phyloP scores from a whole-genome alignment of 2,888 invertebrate genomes.

The Alviniconcha strummeri region DNA sequence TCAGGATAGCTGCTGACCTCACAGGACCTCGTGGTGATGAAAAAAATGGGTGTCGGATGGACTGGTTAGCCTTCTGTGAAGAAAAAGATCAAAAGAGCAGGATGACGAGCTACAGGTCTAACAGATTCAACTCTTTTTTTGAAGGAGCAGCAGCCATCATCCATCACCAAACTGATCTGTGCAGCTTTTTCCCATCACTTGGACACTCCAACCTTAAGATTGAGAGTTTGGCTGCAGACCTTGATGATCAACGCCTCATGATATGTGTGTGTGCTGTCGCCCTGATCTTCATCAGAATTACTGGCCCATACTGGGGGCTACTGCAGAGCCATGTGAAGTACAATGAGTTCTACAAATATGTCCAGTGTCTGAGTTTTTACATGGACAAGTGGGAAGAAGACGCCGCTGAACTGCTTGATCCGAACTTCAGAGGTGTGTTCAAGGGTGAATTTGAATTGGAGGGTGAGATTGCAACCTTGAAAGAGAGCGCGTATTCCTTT shows the following conservation, averaged over 20 bases:
- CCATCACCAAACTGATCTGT: not conserved
- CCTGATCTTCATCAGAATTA: conserved; percentile 1
- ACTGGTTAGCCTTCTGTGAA: conserved; percentile 28
- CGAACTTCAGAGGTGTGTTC: too few relatives aligned
- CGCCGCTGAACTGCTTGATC: too few relatives aligned
- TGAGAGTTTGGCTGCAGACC: conserved; percentile 20
- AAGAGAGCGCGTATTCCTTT: too few relatives aligned
- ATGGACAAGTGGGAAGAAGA: too few relatives aligned
- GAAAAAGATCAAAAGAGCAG: not conserved
- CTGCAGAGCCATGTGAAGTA: conserved; percentile 24
- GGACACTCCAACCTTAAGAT: conserved; percentile 24
- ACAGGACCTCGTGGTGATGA: conserved; percentile 26
- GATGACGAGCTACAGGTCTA: conserved; percentile 19
- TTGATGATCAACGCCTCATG: conserved; percentile 11
- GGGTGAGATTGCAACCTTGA: too few relatives aligned
- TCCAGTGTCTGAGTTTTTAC: not conserved
- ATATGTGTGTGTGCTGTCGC: not conserved
- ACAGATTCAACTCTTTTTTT: conserved; percentile 27
- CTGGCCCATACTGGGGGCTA: conserved; percentile 25
- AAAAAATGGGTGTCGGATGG: conserved; percentile 18
- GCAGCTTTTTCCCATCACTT: conserved; percentile 5
- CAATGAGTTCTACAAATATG: conserved; percentile 19
- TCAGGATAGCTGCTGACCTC: conserved; percentile 10
- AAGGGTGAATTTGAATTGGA: too few relatives aligned
- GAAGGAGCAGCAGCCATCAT: conserved; percentile 25